Conservation (phyloP, 2,888 invertebrate genomes). For the Caenorhabditis drosophilae region DNA sequence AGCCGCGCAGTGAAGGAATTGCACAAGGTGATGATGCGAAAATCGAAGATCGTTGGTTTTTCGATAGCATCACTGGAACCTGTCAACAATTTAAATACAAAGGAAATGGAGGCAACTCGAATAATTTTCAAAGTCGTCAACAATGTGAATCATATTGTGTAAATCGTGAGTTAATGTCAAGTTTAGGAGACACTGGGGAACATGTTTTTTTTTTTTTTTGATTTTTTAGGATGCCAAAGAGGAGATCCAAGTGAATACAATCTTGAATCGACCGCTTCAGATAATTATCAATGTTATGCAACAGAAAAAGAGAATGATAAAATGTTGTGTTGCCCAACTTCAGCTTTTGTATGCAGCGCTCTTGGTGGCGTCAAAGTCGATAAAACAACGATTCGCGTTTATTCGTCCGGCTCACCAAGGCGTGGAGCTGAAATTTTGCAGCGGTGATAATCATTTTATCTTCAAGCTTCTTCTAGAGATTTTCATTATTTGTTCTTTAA, state of each 20-base stretch:
- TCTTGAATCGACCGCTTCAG: neutral
- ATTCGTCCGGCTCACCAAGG: constrained; percentile 45
- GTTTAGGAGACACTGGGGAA: too few relatives aligned
- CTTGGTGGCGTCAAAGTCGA: constrained; percentile 22
- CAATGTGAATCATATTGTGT: constrained; percentile 61
- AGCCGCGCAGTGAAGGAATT: constrained; percentile 45
- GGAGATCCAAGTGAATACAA: neutral
- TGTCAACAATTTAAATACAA: constrained; percentile 55
- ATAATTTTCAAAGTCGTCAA: constrained; percentile 53
- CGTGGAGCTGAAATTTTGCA: constrained; percentile 11
- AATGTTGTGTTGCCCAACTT: constrained; percentile 23
- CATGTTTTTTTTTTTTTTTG: constrained; percentile 3
- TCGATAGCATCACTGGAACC: constrained; percentile 42
- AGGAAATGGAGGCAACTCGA: constrained; percentile 61
- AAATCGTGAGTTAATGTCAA: constrained; percentile 45
- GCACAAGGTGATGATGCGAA: constrained; percentile 2
- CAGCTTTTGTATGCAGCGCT: constrained; percentile 26
- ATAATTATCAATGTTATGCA: constrained; percentile 1
- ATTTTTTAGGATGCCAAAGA: too few relatives aligned
- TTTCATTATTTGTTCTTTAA: too few relatives aligned
- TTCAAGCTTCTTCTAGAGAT: too few relatives aligned
- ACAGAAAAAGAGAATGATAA: neutral
- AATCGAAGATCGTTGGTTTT: constrained; percentile 47
- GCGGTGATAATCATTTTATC: too few relatives aligned
- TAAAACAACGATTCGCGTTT: constrained; percentile 27